Percentiles rank a stretch among this genome's conserved stretches.
phyloP scores from a whole-genome alignment of 1,140 invertebrate species.

The Bombus turneri region DNA sequence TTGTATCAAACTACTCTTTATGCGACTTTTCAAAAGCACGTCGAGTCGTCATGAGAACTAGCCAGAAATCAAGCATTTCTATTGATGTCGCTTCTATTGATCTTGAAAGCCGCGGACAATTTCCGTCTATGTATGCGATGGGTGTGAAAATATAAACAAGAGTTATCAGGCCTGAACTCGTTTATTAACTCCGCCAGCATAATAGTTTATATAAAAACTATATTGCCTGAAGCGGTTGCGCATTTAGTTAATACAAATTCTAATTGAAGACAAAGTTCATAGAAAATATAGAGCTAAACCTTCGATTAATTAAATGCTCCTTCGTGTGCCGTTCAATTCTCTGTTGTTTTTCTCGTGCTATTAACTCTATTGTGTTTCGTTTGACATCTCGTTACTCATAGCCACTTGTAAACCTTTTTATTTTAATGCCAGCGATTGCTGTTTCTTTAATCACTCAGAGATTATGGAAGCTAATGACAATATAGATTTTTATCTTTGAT shows the following conservation, averaged over 20 bases:
- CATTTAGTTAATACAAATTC: background rate
- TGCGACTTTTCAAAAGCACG: conserved; percentile 15
- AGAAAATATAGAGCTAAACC: background rate
- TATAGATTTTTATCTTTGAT: background rate
- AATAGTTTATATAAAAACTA: background rate
- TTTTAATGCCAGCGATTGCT: background rate
- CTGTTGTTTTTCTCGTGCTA: background rate
- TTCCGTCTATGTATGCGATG: background rate
- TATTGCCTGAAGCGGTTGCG: background rate
- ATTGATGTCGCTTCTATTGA: background rate
- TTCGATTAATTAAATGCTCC: conserved; percentile 26
- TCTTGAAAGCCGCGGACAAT: background rate
- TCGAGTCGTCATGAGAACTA: background rate
- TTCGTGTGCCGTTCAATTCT: conserved; percentile 23
- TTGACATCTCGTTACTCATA: background rate
- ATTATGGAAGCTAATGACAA: background rate
- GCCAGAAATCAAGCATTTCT: background rate
- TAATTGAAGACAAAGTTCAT: conserved; percentile 8
- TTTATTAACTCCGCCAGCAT: background rate
- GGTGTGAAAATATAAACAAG: background rate
- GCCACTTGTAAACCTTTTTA: background rate
- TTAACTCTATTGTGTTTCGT: background rate
- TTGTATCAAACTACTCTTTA: background rate
- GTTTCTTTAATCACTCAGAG: background rate
- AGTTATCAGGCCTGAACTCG: background rate